A percentile compares a stretch with the other conserved stretches of the same genome.
Evolutionary conservation across 2,888 invertebrate genomes (phyloP).

Genomic region (Hydroisotoma schaefferi): DNA sequence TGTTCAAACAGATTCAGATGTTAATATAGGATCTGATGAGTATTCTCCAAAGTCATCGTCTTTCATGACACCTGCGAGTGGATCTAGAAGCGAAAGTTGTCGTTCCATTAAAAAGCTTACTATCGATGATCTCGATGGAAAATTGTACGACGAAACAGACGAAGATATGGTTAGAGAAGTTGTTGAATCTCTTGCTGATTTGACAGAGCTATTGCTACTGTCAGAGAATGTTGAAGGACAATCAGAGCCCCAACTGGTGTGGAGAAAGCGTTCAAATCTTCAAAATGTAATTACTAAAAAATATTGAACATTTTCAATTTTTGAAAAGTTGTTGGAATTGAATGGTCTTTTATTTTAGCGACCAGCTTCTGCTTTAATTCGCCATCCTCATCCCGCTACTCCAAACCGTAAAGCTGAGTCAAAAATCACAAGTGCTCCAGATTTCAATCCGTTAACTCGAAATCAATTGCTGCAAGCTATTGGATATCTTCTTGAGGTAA

Average conservation of each 20-base stretch:
- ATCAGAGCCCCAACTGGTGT: slow-evolving; percentile 9
- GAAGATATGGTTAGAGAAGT: slow-evolving; percentile 16
- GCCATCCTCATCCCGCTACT: background rate
- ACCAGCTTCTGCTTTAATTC: slow-evolving; percentile 10
- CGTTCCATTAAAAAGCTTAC: slow-evolving; percentile 2
- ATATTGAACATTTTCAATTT: background rate
- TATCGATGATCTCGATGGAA: slow-evolving; percentile 13
- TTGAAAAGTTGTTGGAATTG: background rate
- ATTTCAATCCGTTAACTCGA: background rate
- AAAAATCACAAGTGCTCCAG: background rate
- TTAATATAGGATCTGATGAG: background rate
- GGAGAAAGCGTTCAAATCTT: slow-evolving; percentile 13
- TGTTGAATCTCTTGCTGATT: slow-evolving; percentile 3
- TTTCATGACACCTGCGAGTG: slow-evolving; percentile 6
- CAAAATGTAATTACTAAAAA: slow-evolving; percentile 9
- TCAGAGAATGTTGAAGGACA: slow-evolving; percentile 8
- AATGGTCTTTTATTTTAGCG: slow-evolving; percentile 1
- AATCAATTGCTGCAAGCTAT: slow-evolving; percentile 12
- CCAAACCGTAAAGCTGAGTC: no score
- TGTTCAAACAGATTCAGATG: background rate
- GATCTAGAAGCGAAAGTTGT: slow-evolving; percentile 9
- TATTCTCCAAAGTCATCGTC: slow-evolving; percentile 9
- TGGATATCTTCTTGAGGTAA: slow-evolving; percentile 6
- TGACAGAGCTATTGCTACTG: slow-evolving; percentile 6
- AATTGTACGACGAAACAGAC: slow-evolving; percentile 13